These are phyloP conservation scores for Platyrinchus mystaceus DNA, from an alignment of 2,797 vertebrate species.

Conservation along the genomic window DNA sequence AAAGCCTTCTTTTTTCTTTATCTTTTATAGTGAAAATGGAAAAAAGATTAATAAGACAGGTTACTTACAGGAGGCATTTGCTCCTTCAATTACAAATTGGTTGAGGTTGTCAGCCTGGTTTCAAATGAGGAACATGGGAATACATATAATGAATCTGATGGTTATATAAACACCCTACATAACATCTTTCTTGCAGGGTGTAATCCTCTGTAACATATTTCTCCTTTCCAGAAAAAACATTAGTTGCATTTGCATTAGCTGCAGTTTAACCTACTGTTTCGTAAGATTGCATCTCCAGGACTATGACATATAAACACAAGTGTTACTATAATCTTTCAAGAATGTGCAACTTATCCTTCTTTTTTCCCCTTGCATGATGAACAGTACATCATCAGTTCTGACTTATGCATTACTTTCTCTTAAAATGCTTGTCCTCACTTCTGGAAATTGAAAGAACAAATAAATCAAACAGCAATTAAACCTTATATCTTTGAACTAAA, in stretches of 20 bases:
- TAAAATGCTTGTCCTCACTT: neutral
- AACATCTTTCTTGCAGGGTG: neutral
- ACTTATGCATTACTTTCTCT: neutral
- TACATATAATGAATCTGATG: neutral
- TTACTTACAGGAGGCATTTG: neutral
- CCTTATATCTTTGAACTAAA: neutral
- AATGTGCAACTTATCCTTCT: neutral
- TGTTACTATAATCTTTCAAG: neutral
- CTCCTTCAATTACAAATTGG: neutral
- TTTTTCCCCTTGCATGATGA: neutral
- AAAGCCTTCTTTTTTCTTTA: neutral
- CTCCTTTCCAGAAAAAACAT: neutral
- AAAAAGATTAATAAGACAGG: neutral
- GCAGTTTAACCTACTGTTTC: neutral
- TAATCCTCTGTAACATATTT: neutral
- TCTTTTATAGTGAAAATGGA: neutral
- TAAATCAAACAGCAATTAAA: neutral
- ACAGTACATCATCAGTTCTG: neutral
- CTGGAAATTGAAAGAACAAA: neutral
- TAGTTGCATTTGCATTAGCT: neutral
- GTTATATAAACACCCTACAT: neutral
- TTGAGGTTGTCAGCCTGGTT: neutral
- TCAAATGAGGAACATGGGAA: fast-evolving
- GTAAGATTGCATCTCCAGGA: neutral
- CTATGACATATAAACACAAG: neutral